These are phyloP conservation scores for Ariopsis seemanni DNA, from an alignment of 2,113 vertebrate genomes.

Conservation along the genomic window DNA sequence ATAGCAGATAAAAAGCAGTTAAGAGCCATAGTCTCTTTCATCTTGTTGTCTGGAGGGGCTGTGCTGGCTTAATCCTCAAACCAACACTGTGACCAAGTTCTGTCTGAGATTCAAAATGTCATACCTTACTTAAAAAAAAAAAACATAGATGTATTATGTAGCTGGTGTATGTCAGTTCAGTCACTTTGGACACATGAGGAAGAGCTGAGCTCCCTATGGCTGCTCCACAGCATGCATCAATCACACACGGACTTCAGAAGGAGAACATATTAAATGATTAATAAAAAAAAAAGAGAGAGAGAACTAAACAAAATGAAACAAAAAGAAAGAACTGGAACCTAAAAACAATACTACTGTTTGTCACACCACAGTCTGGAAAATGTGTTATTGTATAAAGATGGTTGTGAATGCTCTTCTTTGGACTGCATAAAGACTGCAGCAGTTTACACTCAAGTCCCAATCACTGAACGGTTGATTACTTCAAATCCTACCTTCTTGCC, in stretches of 20 bases:
- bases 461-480: not conserved
- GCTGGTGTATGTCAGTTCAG: not conserved
- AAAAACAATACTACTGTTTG: not conserved
- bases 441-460: not conserved
- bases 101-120: conserved; percentile 7
- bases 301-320: not conserved
- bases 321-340: not conserved
- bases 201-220: not conserved
- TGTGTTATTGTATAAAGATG: not conserved
- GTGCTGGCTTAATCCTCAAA: conserved; percentile 23
- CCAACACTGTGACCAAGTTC: conserved; percentile 24
- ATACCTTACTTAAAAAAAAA: not conserved
- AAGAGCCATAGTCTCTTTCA: conserved; percentile 35
- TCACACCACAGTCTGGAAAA: not conserved
- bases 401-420: not conserved
- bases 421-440: not conserved
- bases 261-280: not conserved
- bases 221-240: conserved; percentile 10
- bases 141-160: conserved; percentile 3
- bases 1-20: conserved; percentile 36
- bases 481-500: not conserved
- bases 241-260: not conserved
- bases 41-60: conserved; percentile 37
- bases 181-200: conserved; percentile 2
- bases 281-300: not conserved